phyloP scores from a whole-genome alignment of 2,113 vertebrate genomes.

The Campylorhamphus procurvoides region DNA sequence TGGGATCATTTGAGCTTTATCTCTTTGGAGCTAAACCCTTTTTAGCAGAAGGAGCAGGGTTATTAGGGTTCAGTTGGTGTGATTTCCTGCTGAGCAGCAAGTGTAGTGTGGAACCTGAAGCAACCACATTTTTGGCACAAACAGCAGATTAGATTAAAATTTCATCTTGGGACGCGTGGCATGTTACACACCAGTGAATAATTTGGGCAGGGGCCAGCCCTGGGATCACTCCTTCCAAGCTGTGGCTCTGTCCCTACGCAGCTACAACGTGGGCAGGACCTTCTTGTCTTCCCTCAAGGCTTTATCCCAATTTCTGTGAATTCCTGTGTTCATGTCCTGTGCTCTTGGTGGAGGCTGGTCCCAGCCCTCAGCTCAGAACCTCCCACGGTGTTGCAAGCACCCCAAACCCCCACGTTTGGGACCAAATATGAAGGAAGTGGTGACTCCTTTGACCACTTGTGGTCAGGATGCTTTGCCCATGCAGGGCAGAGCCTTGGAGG shows the following conservation, averaged over 20 bases:
- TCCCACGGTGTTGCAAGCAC: background rate
- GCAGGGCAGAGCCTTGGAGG: background rate
- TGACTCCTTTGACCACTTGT: fast-evolving
- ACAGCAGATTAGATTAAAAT: background rate
- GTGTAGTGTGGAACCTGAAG: fast-evolving
- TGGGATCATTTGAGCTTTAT: background rate
- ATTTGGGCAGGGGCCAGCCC: background rate
- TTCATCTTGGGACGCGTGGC: fast-evolving
- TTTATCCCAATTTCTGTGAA: background rate
- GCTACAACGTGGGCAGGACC: background rate
- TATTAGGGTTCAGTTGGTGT: background rate
- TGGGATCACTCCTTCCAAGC: background rate
- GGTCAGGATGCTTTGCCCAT: background rate
- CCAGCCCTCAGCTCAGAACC: background rate
- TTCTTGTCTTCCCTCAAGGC: background rate
- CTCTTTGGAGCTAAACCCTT: no score
- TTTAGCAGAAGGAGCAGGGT: background rate
- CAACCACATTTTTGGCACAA: background rate
- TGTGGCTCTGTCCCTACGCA: fast-evolving
- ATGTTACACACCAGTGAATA: fast-evolving
- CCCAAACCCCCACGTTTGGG: background rate
- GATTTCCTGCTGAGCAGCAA: background rate
- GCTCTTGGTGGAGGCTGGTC: background rate
- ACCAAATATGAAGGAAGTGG: background rate
- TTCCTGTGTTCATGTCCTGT: background rate